Evolutionary conservation across 2,888 invertebrate genomes (phyloP).

Genomic region (Protophormia terraenovae): DNA sequence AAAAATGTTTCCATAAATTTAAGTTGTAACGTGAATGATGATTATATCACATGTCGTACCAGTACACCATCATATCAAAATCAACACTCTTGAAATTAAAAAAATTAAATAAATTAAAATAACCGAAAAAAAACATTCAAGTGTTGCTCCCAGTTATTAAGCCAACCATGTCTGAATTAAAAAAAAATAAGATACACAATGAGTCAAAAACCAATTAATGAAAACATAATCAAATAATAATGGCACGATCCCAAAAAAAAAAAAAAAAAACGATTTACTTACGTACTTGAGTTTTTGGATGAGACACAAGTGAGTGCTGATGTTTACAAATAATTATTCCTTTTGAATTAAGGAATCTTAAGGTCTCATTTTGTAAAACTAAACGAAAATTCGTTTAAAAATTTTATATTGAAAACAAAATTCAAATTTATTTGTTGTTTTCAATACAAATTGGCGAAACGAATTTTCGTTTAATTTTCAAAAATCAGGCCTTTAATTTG

Average conservation of each 20-base stretch:
- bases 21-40: neutral
- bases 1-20: neutral
- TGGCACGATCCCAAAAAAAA: neutral
- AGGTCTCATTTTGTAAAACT: no score
- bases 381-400: no score
- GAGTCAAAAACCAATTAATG: neutral
- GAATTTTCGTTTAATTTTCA: no score
- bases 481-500: no score
- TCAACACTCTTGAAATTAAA: neutral
- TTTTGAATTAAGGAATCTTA: no score
- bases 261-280: neutral
- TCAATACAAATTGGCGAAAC: no score
- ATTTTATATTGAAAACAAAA: no score
- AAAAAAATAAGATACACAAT: neutral
- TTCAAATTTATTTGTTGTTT: no score
- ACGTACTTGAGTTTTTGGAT: no score
- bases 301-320: no score
- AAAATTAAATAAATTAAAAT: neutral
- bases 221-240: neutral
- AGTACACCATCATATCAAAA: neutral
- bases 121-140: neutral
- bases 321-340: no score
- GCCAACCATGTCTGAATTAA: neutral
- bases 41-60: slow-evolving; percentile 2
- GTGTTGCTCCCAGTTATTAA: neutral